Percentiles rank a stretch among this genome's conserved stretches.
phyloP scores from a whole-genome alignment of 2,888 invertebrate species.

The Cyaniris semiargus region DNA sequence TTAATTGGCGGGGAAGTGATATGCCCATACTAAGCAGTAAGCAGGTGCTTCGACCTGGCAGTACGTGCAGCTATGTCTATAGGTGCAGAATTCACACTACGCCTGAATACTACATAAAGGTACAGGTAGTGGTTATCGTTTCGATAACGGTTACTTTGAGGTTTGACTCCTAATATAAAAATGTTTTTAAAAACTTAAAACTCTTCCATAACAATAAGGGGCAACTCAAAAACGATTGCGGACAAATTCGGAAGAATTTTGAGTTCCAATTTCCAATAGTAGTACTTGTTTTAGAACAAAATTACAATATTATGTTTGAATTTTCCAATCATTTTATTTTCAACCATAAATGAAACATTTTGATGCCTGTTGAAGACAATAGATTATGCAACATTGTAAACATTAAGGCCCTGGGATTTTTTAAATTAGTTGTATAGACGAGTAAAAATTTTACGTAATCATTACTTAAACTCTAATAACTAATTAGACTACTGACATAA shows the following conservation, averaged over 20 bases:
- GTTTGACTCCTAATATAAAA: too few species aligned
- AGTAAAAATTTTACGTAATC: background rate
- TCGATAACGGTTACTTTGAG: background rate
- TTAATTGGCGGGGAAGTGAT: slow-evolving; percentile 65
- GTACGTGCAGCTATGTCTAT: slow-evolving; percentile 59
- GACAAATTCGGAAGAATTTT: too few species aligned
- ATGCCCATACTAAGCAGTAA: slow-evolving; percentile 66
- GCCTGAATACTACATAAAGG: background rate
- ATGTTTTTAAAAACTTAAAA: too few species aligned
- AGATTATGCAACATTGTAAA: background rate
- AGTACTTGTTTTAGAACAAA: too few species aligned
- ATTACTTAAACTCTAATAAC: background rate
- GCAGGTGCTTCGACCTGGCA: slow-evolving; percentile 63
- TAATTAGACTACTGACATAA: slow-evolving; percentile 26
- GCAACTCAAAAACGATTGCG: too few species aligned
- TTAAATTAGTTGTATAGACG: background rate
- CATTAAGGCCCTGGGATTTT: slow-evolving; percentile 12
- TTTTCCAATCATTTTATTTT: too few species aligned
- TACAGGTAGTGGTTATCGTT: background rate
- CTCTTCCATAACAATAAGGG: too few species aligned
- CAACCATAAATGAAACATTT: too few species aligned
- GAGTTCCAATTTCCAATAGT: too few species aligned
- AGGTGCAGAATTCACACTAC: slow-evolving; percentile 36
- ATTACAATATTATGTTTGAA: too few species aligned
- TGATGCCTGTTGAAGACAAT: background rate